These are phyloP conservation scores for Cephonodes hylas DNA, from an alignment of 2,888 invertebrate species.

Conservation along the genomic window DNA sequence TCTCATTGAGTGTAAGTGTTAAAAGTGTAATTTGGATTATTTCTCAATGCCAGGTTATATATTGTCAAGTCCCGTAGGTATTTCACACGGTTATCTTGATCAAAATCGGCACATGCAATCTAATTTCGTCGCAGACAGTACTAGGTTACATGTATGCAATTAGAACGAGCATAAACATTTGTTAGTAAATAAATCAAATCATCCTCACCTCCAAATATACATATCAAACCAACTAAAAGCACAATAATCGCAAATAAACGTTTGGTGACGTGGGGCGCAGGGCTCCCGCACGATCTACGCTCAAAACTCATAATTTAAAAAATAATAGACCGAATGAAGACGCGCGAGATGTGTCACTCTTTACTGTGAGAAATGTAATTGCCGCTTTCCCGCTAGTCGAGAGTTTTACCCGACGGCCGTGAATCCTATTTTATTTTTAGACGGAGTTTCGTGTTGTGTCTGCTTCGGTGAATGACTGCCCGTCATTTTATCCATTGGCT, in stretches of 20 bases:
- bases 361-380: slow-evolving; percentile 12
- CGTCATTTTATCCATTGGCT: slow-evolving; percentile 14
- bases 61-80: no score
- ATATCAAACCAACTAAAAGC: slow-evolving; percentile 58
- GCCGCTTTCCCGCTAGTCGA: slow-evolving; percentile 24
- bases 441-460: slow-evolving; percentile 60
- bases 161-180: slow-evolving; percentile 17
- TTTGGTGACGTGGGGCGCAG: slow-evolving; percentile 58
- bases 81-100: no score
- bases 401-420: slow-evolving; percentile 40
- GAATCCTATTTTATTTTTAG: slow-evolving; percentile 63
- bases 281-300: slow-evolving; percentile 49
- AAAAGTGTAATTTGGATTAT: no score
- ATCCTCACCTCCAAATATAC: slow-evolving; percentile 66
- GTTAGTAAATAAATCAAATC: slow-evolving; percentile 38
- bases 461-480: slow-evolving; percentile 49
- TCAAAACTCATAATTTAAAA: slow-evolving; percentile 47
- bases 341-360: slow-evolving; percentile 13
- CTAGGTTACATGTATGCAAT: neutral
- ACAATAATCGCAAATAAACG: slow-evolving; percentile 58
- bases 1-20: no score
- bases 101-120: neutral
- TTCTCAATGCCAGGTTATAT: no score
- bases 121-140: neutral
- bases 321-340: slow-evolving; percentile 12